Evolutionary conservation across 2,797 vertebrate genomes (phyloP).

Genomic region (Alfaro cultratus): DNA sequence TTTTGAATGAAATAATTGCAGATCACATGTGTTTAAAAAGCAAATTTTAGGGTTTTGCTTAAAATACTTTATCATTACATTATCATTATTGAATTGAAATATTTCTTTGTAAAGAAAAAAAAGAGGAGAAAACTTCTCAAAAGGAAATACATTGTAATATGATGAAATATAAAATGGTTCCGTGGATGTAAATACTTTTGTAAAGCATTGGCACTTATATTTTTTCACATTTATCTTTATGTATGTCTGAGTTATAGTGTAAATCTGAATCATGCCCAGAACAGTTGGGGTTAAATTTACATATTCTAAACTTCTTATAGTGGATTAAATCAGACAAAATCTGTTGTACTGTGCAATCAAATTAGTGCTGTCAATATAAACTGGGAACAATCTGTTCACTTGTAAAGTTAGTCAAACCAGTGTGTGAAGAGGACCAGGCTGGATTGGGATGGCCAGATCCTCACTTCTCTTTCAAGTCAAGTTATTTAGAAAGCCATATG

Average conservation of each 20-base stretch:
- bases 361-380: not conserved
- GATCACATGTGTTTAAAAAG: not conserved
- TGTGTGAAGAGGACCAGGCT: not conserved
- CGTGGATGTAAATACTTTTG: not conserved
- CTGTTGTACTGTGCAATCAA: not conserved
- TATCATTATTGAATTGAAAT: too few species aligned
- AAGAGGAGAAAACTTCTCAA: not conserved
- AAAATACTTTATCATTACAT: not conserved
- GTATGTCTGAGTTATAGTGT: not conserved
- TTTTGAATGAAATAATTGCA: not conserved
- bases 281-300: not conserved
- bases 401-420: not conserved
- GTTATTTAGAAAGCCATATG: not conserved
- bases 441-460: not conserved
- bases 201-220: not conserved
- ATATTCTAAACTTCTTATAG: not conserved
- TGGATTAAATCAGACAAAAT: not conserved
- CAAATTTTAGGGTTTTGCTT: not conserved
- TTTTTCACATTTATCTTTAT: not conserved
- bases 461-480: not conserved
- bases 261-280: not conserved
- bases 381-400: not conserved
- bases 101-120: not conserved
- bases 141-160: not conserved
- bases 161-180: not conserved